These are phyloP conservation scores for Ernsta delagoae DNA, from an alignment of 2,888 invertebrate species.

Conservation along the genomic window DNA sequence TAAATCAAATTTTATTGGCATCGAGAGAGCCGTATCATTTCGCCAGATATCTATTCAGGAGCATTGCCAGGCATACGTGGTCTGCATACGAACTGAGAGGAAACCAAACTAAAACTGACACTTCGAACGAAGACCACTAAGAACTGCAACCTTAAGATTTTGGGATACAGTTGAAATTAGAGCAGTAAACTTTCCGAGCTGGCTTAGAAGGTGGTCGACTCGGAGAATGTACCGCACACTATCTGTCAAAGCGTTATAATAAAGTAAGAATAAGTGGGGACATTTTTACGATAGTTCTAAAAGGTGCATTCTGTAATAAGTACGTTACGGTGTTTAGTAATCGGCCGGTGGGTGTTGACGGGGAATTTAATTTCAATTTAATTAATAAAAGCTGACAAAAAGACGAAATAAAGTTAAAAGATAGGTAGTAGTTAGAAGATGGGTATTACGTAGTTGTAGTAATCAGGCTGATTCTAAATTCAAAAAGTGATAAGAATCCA, in stretches of 20 bases:
- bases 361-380: neutral
- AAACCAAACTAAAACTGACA: slow-evolving; percentile 38
- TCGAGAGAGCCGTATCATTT: slow-evolving; percentile 77
- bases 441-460: no score
- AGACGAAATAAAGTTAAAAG: neutral
- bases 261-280: slow-evolving; percentile 66
- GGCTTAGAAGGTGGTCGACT: slow-evolving; percentile 44
- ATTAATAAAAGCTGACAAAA: neutral
- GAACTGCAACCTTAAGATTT: slow-evolving; percentile 8
- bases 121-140: neutral
- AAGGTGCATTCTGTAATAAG: slow-evolving; percentile 41
- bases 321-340: slow-evolving; percentile 22
- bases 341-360: neutral
- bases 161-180: slow-evolving; percentile 42
- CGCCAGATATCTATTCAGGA: slow-evolving; percentile 78
- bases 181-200: slow-evolving; percentile 19
- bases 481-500: no score
- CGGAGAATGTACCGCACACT: slow-evolving; percentile 65
- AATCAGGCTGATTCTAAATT: no score
- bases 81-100: slow-evolving; percentile 62
- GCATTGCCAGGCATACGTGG: slow-evolving; percentile 72
- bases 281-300: slow-evolving; percentile 56
- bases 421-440: no score
- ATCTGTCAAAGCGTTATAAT: slow-evolving; percentile 66
- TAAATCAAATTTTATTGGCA: slow-evolving; percentile 80